These are phyloP conservation scores for Argya squamiceps DNA, from an alignment of 2,797 vertebrate species.

Conservation along the genomic window DNA sequence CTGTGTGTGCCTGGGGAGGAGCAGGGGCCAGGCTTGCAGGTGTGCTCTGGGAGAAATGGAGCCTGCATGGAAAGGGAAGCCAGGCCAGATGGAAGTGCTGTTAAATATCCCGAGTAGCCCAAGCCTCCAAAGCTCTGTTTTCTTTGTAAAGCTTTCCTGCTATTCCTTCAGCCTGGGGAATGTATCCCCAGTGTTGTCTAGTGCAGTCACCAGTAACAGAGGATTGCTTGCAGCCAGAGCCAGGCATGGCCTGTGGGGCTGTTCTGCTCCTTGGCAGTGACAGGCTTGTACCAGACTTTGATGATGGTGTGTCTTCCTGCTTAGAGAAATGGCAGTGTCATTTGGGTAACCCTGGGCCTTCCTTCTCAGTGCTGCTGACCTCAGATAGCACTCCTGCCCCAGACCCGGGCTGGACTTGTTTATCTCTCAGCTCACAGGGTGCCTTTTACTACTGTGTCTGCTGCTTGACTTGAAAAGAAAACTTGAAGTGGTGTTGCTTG, in stretches of 20 bases:
- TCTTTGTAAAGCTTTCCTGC: slow-evolving; percentile 11
- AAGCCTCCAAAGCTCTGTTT: background rate
- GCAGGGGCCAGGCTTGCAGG: background rate
- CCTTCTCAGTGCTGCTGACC: background rate
- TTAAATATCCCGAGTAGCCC: background rate
- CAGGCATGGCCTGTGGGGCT: accelerated
- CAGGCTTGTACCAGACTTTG: background rate
- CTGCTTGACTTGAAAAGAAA: slow-evolving; percentile 20
- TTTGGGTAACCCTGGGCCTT: background rate
- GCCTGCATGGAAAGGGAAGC: background rate
- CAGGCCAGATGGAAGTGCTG: background rate
- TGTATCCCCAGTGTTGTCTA: background rate
- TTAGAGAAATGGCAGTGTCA: background rate
- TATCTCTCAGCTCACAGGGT: background rate
- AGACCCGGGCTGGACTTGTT: background rate
- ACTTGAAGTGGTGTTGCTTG: background rate
- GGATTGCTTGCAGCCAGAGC: background rate
- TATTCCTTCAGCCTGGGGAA: background rate
- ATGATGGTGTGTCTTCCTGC: background rate
- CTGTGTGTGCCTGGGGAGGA: background rate
- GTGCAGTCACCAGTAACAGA: background rate
- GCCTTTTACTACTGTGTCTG: background rate
- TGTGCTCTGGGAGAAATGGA: background rate
- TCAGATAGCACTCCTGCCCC: background rate
- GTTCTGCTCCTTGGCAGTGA: background rate